Evolutionary conservation across 2,888 invertebrate genomes (phyloP).

Genomic region (Ornithoptera alexandrae): DNA sequence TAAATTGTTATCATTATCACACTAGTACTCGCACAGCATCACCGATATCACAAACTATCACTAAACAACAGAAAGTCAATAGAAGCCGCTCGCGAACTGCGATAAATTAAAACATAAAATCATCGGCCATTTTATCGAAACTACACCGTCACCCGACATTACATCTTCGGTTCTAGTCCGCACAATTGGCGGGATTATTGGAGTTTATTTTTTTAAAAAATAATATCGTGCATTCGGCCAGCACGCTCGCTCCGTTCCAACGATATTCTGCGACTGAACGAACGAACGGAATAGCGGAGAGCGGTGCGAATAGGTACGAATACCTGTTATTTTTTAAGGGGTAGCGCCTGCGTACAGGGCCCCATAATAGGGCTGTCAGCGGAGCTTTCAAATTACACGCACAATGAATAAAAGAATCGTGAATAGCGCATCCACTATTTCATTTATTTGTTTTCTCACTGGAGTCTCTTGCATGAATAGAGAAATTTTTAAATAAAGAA

Average conservation of each 20-base stretch:
- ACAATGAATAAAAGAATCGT: slow-evolving; percentile 8
- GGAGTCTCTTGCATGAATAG: neutral
- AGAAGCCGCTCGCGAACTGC: slow-evolving; percentile 49
- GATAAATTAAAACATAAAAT: slow-evolving; percentile 41
- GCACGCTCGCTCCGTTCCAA: slow-evolving; percentile 61
- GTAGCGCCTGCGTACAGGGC: slow-evolving; percentile 44
- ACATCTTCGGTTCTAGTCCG: slow-evolving; percentile 41
- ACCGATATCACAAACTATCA: slow-evolving; percentile 66
- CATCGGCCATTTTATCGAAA: slow-evolving; percentile 29
- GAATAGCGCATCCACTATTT: neutral
- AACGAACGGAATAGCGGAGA: slow-evolving; percentile 43
- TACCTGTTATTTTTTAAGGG: slow-evolving; percentile 44
- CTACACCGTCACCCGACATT: slow-evolving; percentile 36
- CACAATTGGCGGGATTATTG: slow-evolving; percentile 42
- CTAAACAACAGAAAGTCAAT: slow-evolving; percentile 69
- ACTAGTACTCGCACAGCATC: slow-evolving; percentile 70
- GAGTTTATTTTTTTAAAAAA: slow-evolving; percentile 46
- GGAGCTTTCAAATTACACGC: slow-evolving; percentile 6
- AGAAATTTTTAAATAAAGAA: no score
- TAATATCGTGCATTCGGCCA: slow-evolving; percentile 41
- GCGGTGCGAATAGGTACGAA: slow-evolving; percentile 12
- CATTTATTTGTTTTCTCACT: neutral
- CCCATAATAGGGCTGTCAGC: slow-evolving; percentile 28
- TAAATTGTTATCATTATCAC: slow-evolving; percentile 69
- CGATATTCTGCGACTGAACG: slow-evolving; percentile 64